Evolutionary conservation across 1,140 invertebrate genomes (phyloP).

Genomic region (Drosophila novamexicana): DNA sequence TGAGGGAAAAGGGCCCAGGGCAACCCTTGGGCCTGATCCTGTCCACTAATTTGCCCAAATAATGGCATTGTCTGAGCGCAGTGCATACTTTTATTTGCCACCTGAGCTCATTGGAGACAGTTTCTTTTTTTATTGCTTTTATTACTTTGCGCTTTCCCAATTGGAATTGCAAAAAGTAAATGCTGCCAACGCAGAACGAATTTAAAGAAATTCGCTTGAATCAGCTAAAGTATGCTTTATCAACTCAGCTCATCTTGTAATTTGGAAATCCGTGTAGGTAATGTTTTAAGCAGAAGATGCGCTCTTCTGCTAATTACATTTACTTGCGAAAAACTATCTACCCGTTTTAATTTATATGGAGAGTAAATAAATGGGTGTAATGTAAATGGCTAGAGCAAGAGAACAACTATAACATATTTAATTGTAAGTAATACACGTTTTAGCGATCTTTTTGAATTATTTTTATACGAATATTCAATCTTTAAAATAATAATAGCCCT

Average conservation of each 20-base stretch:
- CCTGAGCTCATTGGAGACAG: conserved; percentile 69
- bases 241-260: no score
- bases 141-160: conserved; percentile 21
- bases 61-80: conserved; percentile 70
- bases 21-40: conserved; percentile 1
- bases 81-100: conserved; percentile 75
- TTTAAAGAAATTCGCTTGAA: conserved; percentile 59
- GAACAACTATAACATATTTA: no score
- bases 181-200: conserved; percentile 61
- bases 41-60: conserved; percentile 64
- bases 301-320: not conserved
- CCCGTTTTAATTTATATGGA: not conserved
- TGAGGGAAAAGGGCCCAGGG: not conserved
- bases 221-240: conserved; percentile 37
- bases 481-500: no score
- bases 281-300: not conserved
- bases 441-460: no score
- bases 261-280: no score
- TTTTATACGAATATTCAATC: no score
- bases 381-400: no score
- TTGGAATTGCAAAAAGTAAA: conserved; percentile 60
- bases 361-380: no score
- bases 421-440: no score
- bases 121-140: not conserved
- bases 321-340: not conserved